Evolutionary conservation across 2,888 invertebrate species (phyloP), one percentile per base, ranked within the genome.

Genomic region (Drosophila dives): DNA sequence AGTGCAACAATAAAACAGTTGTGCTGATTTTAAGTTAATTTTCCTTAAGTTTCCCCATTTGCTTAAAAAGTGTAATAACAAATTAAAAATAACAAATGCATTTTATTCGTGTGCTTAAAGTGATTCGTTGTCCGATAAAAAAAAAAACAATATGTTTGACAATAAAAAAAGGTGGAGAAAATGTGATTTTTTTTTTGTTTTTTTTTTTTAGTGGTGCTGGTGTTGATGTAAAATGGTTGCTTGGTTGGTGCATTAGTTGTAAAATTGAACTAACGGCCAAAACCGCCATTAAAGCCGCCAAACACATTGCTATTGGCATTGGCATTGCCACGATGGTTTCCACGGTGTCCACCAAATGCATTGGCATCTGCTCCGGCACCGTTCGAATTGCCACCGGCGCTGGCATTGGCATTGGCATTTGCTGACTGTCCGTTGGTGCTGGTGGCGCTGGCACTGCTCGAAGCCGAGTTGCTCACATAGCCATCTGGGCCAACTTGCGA

Each of bases 401-500:
- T 79, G 8, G 91, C 87, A 60, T 65, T 80, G 11, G 91, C 86
- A 33, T 79, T 81, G 5, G 90, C 91, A 59, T 75, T 88, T 48
- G 90, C 90, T 36, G 77, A 71, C 36, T 81, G 75, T 0, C 91
- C 91, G 26, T 89, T 88, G 6, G 72, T 63, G 54, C 84, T 86
- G 6, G 73, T 86, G 32, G 91, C 84, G 0, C 88, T 77, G 40
- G 92, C 91, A 40, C 89, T 90, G 72, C 91, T 91, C 3, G 89
- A 84, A 0, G 92, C 92, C 2, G 90, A 87, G 62, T 92, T 91
- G 34, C 81, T 87, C 1, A 91, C 75, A 4, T 40, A 75, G 3
- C 92, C 93, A 23, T 89, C 71, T 4, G 92, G 86, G 2, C 89
- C 91, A 0, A 64, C 63, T n/a, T 86, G 77, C 0, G 89, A 86